A percentile compares a stretch with the other conserved stretches of the same genome.
Evolutionary conservation across 2,113 vertebrate genomes (phyloP).

Genomic region (Gallinago jamesoni): DNA sequence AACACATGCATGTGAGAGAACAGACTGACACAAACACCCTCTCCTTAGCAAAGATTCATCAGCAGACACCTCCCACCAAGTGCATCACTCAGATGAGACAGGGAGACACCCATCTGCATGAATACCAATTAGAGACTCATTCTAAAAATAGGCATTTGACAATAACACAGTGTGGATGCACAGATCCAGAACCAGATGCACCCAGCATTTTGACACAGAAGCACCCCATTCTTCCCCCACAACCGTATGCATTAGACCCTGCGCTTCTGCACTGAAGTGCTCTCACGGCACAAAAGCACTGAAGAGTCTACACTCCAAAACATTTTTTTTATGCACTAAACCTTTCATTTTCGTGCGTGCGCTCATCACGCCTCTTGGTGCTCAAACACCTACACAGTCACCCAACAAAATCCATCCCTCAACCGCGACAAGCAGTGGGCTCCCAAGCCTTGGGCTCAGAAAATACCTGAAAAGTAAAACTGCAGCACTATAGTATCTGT

Average conservation of each 20-base stretch:
- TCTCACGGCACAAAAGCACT: not conserved
- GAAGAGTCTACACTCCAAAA: not conserved
- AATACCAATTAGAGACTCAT: constrained; percentile 32
- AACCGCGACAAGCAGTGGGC: not conserved
- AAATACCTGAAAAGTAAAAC: not conserved
- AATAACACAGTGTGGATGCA: constrained; percentile 17
- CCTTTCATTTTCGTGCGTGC: not conserved
- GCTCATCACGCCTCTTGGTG: not conserved
- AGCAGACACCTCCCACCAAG: constrained; percentile 35
- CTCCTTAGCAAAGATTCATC: not conserved
- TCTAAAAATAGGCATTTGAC: constrained; percentile 55
- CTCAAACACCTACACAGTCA: not conserved
- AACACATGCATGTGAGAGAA: not conserved
- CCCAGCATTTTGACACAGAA: not conserved
- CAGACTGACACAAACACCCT: not conserved
- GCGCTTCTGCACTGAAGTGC: not conserved
- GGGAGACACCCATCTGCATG: constrained; percentile 53
- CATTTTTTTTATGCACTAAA: not conserved
- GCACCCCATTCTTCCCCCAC: not conserved
- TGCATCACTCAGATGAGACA: constrained; percentile 34
- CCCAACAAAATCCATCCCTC: not conserved
- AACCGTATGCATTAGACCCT: not conserved
- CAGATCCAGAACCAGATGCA: constrained; percentile 19
- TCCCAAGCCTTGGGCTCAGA: not conserved
- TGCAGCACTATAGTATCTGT: not conserved